Base-by-base conservation (phyloP, 1,140 invertebrate species). In the Panagrolaimus sp. region DNA sequence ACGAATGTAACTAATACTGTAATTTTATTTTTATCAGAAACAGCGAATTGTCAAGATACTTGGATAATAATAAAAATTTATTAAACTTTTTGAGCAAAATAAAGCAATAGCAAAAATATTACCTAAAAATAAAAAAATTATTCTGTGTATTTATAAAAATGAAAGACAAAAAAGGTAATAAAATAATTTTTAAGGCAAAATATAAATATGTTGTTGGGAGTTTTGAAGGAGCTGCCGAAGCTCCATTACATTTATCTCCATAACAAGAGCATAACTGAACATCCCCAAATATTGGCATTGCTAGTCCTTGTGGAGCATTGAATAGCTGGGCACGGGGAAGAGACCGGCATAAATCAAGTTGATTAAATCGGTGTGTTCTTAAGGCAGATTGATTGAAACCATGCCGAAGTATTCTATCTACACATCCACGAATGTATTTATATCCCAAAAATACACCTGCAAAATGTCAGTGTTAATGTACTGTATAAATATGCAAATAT, bases 401-500 rank as follows among this genome's bases (percentile, higher is more conserved):
- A 46, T 82, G 71, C 45, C 70, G 62, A 27, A 81, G 65, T 11
- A 81, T 71, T 47, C 75, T 47, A 48, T 81, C 74, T 11, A 75
- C 61, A 67, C 79, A 81, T 13, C 79, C 79, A 13, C 79, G 68
- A 53, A 81, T 81, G 53, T 82, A 81, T 67, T 81, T 81, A 62
- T 77, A 82, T 16, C 79, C 80, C 14, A 82, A 66, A 68, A 81
- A 81, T 9, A 81, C 75, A 20, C 79, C 78, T 80, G 25, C 45
- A 75, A 63, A 51, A n/a, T 11, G 3, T 47, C 69, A 25, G 45
- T 57, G 20, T 57, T 20, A 20, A 25, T 64, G n/a, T 13, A n/a
- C 0, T 1, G 1, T 16, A 31, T 16, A 23, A 47, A 62, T 48
- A 14, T 42, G 25, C 23, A 7, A 68, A 68, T 45, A 61, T 13